Evolutionary conservation across 2,888 invertebrate species (phyloP), one percentile per base, ranked within the genome.

Genomic region (Alitta virens): DNA sequence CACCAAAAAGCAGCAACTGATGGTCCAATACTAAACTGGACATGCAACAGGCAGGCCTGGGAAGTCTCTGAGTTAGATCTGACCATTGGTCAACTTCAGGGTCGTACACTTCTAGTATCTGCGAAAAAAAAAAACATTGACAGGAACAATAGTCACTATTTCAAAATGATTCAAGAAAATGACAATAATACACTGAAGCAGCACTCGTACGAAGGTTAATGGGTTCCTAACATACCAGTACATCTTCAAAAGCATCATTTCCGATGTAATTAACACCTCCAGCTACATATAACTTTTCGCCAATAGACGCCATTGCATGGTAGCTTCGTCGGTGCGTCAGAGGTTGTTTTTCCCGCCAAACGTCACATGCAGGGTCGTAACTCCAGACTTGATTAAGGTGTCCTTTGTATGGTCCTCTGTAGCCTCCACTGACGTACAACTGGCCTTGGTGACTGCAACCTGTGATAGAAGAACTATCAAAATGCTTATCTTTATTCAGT

Each of bases 291-390:
- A 78, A 68, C 21, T 52, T 9, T 21, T 9, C 25, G 7, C 49
- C 27, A n/a, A 33, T 23, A 23, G 62, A 54, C 55, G 56, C 72
- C 76, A 78, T 77, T 7, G 71, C 64, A 60, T 78, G 78, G 62
- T 78, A 77, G 53, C 76, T 73, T 7, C 78, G 64, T n/a, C 74
- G 67, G 23, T 65, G 65, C 14, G 70, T 61, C 72, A 78, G 71
- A 43, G 72, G 65, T 1, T 74, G 63, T 25, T 68, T 60, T 24
- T 64, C 63, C 5, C 56, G 27, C 78, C 78, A 78, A 2, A 49
- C 60, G 60, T 77, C 68, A 2, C 58, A 57, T 3, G 49, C 54
- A 14, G 74, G 69, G 58, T 75, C 66, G 64, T 76, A 78, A 42
- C 66, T 61, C 62, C 71, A 72, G 50, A 75, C 68, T 24, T 71